phyloP scores from a whole-genome alignment of 92 coral and sea anemone species.

The Micromussa lordhowensis region DNA sequence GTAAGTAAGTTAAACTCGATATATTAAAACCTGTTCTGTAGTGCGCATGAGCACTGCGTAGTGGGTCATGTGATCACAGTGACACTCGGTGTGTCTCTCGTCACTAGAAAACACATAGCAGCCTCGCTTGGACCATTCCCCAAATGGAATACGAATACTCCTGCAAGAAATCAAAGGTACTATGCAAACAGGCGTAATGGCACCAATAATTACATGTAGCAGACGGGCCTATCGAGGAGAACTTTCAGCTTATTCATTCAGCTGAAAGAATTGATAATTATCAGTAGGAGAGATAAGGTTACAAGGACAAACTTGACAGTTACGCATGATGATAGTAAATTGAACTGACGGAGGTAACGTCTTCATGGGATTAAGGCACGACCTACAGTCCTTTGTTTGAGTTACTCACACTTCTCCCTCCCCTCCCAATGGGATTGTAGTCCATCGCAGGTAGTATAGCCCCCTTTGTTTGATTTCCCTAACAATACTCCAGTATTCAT shows the following conservation, averaged over 20 bases:
- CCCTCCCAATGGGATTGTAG: too few species aligned
- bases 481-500: too few species aligned
- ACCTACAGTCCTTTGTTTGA: too few species aligned
- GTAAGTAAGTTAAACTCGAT: neutral
- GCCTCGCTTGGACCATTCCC: slow-evolving; percentile 66
- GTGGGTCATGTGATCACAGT: slow-evolving; percentile 82
- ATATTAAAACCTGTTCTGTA: slow-evolving; percentile 11
- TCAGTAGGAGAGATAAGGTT: neutral
- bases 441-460: too few species aligned
- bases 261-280: too few species aligned
- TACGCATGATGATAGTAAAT: neutral
- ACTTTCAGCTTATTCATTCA: neutral
- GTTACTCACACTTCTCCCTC: too few species aligned
- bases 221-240: neutral
- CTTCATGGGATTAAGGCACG: too few species aligned
- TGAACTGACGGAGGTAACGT: too few species aligned
- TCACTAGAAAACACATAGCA: slow-evolving; percentile 58
- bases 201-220: neutral
- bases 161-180: neutral
- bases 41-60: slow-evolving; percentile 70
- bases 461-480: too few species aligned
- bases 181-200: neutral
- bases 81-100: slow-evolving; percentile 60
- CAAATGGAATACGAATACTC: neutral
- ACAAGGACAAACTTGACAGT: neutral